Evolutionary conservation across 2,888 invertebrate genomes (phyloP), one percentile per base, ranked within the genome.

Genomic region (Tetragonula carbonaria): DNA sequence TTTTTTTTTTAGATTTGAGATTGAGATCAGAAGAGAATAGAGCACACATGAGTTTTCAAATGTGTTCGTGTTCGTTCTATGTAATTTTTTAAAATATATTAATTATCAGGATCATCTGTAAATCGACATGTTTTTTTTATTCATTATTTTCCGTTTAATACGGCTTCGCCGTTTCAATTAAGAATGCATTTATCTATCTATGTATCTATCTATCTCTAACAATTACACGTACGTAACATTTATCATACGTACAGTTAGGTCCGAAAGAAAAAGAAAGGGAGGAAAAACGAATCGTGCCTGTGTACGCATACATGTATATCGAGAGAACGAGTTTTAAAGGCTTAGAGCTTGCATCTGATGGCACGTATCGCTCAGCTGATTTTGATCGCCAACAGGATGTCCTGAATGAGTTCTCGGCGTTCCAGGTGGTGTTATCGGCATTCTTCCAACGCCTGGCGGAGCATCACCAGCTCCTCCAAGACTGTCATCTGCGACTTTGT

Each of bases 261-360:
- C 68, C 13, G 68, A 80, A 33, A 33, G 63, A 65, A 73, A 50
- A 74, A 70, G 53, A 62, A 68, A 65, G 33, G 23, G 75, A 82
- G 76, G 70, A 66, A 74, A 66, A 68, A 67, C 68, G 45, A 70
- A 70, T 77, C 28, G 74, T 72, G 80, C 55, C 78, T 67, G 28
- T 50, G 50, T 68, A 55, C 50, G 33, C 67, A 23, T 28, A n/a
- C 59, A 62, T 62, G 62, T 53, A 55, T 68, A 68, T 55, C 21
- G 51, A 33, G 38, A 55, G 23, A 72, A 66, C 79, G 62, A 63
- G 38, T 33, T 68, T 92, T 90, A 94, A 71, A 94, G 91, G 70
- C 85, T 93, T 66, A 94, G 92, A 63, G 94, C 90, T 90, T 94
- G 94, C 88, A 94, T 92, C 82, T 94, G 94, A 92, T 94, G 94